Evolutionary conservation across 1,140 invertebrate species (phyloP), one percentile per base, ranked within the genome.

Genomic region (Pseudobourletiella spinata): DNA sequence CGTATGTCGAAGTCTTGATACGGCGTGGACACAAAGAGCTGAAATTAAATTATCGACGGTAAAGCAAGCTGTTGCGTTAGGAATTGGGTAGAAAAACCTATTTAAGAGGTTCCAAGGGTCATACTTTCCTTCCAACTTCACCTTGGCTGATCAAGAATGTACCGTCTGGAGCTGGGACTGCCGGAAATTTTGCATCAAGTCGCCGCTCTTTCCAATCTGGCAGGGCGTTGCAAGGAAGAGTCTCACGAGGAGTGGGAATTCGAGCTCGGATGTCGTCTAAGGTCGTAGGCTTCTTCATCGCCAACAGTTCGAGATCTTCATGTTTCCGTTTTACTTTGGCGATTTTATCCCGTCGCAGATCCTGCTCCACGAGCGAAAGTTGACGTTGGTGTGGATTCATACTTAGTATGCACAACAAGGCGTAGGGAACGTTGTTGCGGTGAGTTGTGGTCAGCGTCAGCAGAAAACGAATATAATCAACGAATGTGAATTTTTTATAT

Each of bases 101-200:
- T n/a, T n/a, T n/a, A n/a, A n/a, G n/a, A n/a, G n/a, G n/a, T n/a
- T n/a, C n/a, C n/a, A n/a, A n/a, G n/a, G n/a, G n/a, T n/a, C n/a
- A n/a, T n/a, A 65, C 63, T 22, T 39, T 43, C 28, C 63, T 39
- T 1, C 55, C 55, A 0, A 63, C 18, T 2, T 20, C 16, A 18
- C 46, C 46, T 28, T 58, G 20, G 16, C 30, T 58, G 22, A 46
- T 29, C 6, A 44, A 16, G 50, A 66, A 66, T 1, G 28, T 48
- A 1, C 57, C 60, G 29, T 39, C 42, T 4, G 55, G 55, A 3
- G 64, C 59, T 2, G 64, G 64, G 28, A 63, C 39, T 4, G 28
- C n/a, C 3, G 64, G 64, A 8, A 66, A 26, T 22, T 66, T 66
- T 3, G 39, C 15, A 20, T 62, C 59, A 6, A 66, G 35, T 15